Evolutionary conservation across 1,140 invertebrate genomes (phyloP), one percentile per base, ranked within the genome.

Genomic region (Globodera ellingtonae): DNA sequence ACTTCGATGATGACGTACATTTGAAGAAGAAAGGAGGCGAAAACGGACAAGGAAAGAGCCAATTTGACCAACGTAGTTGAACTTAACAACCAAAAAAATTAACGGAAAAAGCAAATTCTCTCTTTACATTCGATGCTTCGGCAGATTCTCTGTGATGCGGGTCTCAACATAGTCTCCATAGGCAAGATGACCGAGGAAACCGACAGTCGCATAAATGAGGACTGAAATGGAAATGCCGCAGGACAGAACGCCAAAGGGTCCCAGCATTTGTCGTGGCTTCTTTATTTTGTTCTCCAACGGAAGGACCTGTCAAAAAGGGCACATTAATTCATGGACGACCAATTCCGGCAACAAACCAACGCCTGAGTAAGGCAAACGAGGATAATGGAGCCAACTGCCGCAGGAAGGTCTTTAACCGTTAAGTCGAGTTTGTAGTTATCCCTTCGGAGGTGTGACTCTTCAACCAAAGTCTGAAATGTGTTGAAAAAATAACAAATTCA

Each of bases 1-100:
- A 97, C 95, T 82, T 93, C 93, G 88, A 96, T 93, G 7, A 95
- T 94, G 46, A 97, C 95, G 90, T 96, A 97, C 83, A 96, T 94
- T 90, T 97, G 95, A 18, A 97, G 91, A 46, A 94, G 93, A 91
- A 92, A 92, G 0, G 88, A 85, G 50, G 90, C 88, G 83, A 89
- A 90, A 21, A 91, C 87, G n/a, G 89, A 86, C 21, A 90, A 72
- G 0, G 88, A 86, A 83, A 91, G 90, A 80, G 90, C 87, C 9
- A 90, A 56, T 83, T 90, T 90, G 24, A 91, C 90, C 10, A 86
- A 84, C 50, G 89, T 78, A 82, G 90, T 90, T 9, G 90, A 84
- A 85, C 91, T 91, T 84, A 81, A 89, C 88, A 65, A 9, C 4
- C 15, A 46, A n/a, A n/a, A 9, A 18, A 5, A 44, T 9, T 47